Evolutionary conservation across 35 echinoderm and acorn worm species (phyloP).

Genomic region (Lytechinus pictus): DNA sequence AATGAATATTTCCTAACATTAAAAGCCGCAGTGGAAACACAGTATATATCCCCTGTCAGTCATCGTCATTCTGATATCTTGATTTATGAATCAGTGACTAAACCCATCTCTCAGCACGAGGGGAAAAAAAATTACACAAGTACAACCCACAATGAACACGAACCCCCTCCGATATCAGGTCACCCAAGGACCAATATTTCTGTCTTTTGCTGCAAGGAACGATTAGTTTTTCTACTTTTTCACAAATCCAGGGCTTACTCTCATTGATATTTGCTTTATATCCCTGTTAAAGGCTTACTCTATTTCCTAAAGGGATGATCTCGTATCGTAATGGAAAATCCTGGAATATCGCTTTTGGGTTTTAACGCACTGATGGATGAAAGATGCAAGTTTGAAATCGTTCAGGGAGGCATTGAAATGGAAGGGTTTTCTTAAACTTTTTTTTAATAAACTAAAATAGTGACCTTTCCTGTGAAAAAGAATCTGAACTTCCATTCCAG

Average conservation of each 20-base stretch:
- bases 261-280: constrained; percentile 15
- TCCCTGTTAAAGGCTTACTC: constrained; percentile 1
- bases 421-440: no score
- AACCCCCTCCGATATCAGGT: not conserved
- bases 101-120: not conserved
- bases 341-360: not conserved
- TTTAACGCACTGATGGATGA: not conserved
- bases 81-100: not conserved
- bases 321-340: not conserved
- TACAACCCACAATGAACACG: not conserved
- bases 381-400: not conserved
- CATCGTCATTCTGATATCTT: not conserved
- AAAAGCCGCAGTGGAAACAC: not conserved
- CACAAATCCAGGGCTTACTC: not conserved
- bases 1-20: not conserved
- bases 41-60: not conserved
- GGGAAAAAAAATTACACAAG: not conserved
- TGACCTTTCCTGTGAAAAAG: no score
- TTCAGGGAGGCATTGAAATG: not conserved
- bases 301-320: not conserved
- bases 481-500: no score
- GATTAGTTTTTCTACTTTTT: not conserved
- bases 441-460: no score
- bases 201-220: not conserved
- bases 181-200: not conserved